Evolutionary conservation across 2,888 invertebrate species (phyloP), one percentile per base, ranked within the genome.

Genomic region (Muschampia plurimacula): DNA sequence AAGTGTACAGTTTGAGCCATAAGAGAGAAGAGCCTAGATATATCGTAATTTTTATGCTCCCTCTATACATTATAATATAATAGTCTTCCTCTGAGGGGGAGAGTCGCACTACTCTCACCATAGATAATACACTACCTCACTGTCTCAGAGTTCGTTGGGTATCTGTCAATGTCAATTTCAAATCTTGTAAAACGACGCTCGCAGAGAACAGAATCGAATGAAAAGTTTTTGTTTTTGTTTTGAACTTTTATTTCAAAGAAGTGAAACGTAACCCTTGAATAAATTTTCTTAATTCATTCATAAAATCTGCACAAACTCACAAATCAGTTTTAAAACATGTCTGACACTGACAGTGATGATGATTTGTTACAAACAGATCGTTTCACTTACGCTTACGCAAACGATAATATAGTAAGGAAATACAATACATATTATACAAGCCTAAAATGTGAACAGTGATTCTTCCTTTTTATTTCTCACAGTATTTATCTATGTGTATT

Each of bases 291-390:
- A 55, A 55, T 22, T 10, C 22, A 22, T 55, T 22, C n/a, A 55
- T 22, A 10, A 55, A 22, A 10, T 9, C 4, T 55, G 3, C 10
- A 55, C 22, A 22, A 22, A 22, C 22, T 6, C 10, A 55, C 22
- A 22, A 22, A 22, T 55, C n/a, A 2, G n/a, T 32, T 44, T 44
- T 22, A 46, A 62, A 77, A 79, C 67, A 86, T 86, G 86, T 82
- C 83, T 67, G 87, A 89, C 74, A 88, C 22, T 0, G 22, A 22
- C 22, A 22, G 86, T 83, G 91, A 89, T 68, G 85, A 83, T 64
- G 87, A 41, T 39, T 41, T 59, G 32, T 39, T 62, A 9, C 39
- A 62, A 36, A 39, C 3, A 32, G 32, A 36, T 39, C 39, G 39
- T 62, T 22, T 22, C 22, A 39, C 39, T 62, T 62, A 39, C 62